phyloP scores from a whole-genome alignment of 1,140 invertebrate species.

The Heliconius hewitsoni region DNA sequence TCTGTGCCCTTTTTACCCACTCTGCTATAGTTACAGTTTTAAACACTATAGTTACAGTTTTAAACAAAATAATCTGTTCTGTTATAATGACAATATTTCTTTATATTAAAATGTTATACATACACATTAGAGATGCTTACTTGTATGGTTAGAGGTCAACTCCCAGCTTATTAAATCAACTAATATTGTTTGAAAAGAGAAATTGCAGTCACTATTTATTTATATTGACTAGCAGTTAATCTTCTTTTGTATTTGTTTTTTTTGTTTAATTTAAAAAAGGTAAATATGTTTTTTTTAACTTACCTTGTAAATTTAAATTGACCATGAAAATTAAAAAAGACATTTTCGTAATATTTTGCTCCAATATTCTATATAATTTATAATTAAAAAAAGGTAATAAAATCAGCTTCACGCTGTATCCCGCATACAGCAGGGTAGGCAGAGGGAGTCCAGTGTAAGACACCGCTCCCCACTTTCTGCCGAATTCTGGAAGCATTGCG shows the following conservation, averaged over 20 bases:
- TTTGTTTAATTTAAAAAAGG: not conserved
- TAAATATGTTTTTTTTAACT: not conserved
- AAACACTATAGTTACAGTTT: not conserved
- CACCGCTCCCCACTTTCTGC: too few relatives aligned
- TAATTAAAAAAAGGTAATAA: not conserved
- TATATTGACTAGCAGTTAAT: not conserved
- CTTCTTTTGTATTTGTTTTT: not conserved
- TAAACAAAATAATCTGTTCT: not conserved
- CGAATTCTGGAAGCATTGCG: too few relatives aligned
- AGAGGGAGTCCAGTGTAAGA: too few relatives aligned
- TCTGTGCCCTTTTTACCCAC: too few relatives aligned
- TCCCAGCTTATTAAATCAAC: not conserved
- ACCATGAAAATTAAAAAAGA: too few relatives aligned
- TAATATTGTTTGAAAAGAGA: not conserved
- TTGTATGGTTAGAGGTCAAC: not conserved
- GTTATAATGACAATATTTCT: not conserved
- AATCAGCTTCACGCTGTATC: too few relatives aligned
- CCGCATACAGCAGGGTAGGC: too few relatives aligned
- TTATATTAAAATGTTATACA: not conserved
- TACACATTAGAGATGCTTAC: not conserved
- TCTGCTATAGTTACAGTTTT: too few relatives aligned
- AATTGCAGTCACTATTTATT: not conserved
- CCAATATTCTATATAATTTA: not conserved
- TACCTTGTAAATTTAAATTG: not conserved
- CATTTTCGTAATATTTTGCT: too few relatives aligned